Base-by-base conservation (phyloP, 1,140 invertebrate genomes). In the Brachionus calyciflorus region DNA sequence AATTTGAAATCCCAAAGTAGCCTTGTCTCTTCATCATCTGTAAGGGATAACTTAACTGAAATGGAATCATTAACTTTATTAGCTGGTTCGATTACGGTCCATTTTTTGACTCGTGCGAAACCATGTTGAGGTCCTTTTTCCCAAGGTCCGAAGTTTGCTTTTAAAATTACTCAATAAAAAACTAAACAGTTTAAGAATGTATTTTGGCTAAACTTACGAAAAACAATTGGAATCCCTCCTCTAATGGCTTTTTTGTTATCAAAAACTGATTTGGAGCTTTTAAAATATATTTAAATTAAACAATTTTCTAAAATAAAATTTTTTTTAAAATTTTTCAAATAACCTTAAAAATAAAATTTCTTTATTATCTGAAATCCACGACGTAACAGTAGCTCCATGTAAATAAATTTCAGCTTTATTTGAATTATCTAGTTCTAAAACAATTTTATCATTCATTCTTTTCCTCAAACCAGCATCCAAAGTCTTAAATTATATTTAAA, bases 61-160 rank as follows among this genome's bases (percentile, higher is more conserved):
- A 94, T 90, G 87, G 94, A 92, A 41, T 92, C 93, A 83, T 91
- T 68, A 77, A 77, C 81, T 80, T 91, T 87, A 83, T 93, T 91
- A 12, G 92, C 92, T 78, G 90, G 88, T 83, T 93, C 91, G 85
- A 94, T 93, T 69, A 94, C 87, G 79, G 90, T 90, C 94, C 94
- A 96, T 79, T 91, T 89, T 55, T 91, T 89, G 80, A 94, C 91
- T 81, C 93, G 88, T 44, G 93, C 93, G 88, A 96, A 96, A 55
- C 93, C 94, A 86, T 96, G 93, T 80, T 94, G 92, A 12, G 94
- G 93, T 3, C 93, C 93, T 19, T 80, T 69, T 55, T 90, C 90
- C 93, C 93, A 96, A 77, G 91, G 88, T 76, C 93, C 94, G 86
- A 96, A 96, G 88, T 95, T 92, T 81, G 93, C 93, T 95, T 85